A percentile compares a stretch with the other conserved stretches of the same genome.
These are phyloP conservation scores for Eupelmus urozonus DNA, from an alignment of 2,888 invertebrate genomes.

Conservation along the genomic window DNA sequence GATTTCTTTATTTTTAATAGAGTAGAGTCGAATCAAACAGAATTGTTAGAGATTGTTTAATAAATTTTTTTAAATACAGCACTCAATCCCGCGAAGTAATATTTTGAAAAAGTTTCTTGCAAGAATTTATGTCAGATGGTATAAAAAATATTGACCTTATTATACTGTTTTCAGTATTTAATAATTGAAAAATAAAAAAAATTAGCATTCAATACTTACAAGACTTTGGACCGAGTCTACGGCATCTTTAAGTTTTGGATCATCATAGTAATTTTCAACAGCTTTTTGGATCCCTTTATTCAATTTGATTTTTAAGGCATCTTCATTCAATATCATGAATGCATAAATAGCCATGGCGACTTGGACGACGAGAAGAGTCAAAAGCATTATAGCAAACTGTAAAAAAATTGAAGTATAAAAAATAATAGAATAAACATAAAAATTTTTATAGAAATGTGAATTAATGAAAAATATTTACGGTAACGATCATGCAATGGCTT, in stretches of 20 bases:
- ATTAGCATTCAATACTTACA: slow-evolving; percentile 73
- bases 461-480: slow-evolving; percentile 66
- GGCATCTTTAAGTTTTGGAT: slow-evolving; percentile 78
- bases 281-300: slow-evolving; percentile 70
- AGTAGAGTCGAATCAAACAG: too few relatives aligned
- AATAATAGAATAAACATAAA: not conserved
- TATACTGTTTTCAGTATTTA: not conserved
- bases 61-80: too few relatives aligned
- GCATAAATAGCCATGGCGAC: slow-evolving; percentile 84
- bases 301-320: slow-evolving; percentile 74
- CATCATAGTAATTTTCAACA: slow-evolving; percentile 78
- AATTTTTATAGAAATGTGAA: too few relatives aligned
- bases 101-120: too few relatives aligned
- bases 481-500: slow-evolving; percentile 74
- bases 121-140: too few relatives aligned
- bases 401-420: slow-evolving; percentile 66
- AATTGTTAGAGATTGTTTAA: too few relatives aligned
- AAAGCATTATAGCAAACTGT: slow-evolving; percentile 85
- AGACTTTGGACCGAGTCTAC: slow-evolving; percentile 83
- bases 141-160: not conserved
- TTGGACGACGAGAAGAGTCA: slow-evolving; percentile 86
- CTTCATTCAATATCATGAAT: slow-evolving; percentile 79
- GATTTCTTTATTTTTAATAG: too few relatives aligned
- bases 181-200: too few relatives aligned
- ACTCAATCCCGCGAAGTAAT: too few relatives aligned